These are phyloP conservation scores for Cheilosia vernalis DNA, from an alignment of 2,888 invertebrate species.

Conservation along the genomic window DNA sequence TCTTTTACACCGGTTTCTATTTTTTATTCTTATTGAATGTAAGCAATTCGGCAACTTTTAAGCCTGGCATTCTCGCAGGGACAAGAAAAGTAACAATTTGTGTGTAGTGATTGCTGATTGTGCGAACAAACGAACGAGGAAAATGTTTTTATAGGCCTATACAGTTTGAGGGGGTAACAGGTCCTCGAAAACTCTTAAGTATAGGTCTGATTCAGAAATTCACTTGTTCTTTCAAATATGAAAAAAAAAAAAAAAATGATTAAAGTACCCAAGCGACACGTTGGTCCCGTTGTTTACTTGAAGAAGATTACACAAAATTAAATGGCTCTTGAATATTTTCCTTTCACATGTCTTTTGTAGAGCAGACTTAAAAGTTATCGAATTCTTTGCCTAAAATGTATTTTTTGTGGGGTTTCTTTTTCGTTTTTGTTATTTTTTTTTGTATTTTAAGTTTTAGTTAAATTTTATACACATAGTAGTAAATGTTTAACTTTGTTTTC, in stretches of 20 bases:
- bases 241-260: slow-evolving; percentile 13
- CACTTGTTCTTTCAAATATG: background rate
- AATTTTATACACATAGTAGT: slow-evolving; percentile 19
- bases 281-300: slow-evolving; percentile 17
- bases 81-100: background rate
- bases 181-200: background rate
- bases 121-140: too few relatives aligned
- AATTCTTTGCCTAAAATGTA: slow-evolving; percentile 2
- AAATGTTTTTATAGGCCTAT: too few relatives aligned
- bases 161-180: too few relatives aligned
- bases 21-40: background rate
- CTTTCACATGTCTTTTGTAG: background rate
- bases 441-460: slow-evolving; percentile 6
- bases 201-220: background rate
- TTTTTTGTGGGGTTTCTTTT: too few relatives aligned
- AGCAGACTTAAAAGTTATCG: slow-evolving; percentile 37
- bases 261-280: slow-evolving; percentile 26
- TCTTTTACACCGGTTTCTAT: slow-evolving; percentile 11
- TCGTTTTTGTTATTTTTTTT: background rate
- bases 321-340: slow-evolving; percentile 8
- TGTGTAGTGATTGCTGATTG: too few relatives aligned
- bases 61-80: slow-evolving; percentile 14
- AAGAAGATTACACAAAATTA: background rate
- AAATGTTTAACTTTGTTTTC: slow-evolving; percentile 60
- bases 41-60: slow-evolving; percentile 15